Conservation (phyloP, 2,113 vertebrate species). For the Solenodon paradoxus region DNA sequence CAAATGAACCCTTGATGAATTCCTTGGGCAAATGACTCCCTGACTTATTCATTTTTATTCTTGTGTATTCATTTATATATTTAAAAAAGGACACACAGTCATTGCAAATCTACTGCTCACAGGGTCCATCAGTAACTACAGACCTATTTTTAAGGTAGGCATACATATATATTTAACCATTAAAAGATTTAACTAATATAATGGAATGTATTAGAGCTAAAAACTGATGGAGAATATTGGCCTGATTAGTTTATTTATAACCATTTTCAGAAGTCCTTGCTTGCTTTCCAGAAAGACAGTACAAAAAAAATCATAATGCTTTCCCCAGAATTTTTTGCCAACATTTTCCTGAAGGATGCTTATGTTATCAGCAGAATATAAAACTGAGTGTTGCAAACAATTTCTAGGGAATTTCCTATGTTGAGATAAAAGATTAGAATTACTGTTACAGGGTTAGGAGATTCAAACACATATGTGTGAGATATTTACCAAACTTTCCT, state of each 20-base stretch:
- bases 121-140: background rate
- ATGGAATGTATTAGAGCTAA: background rate
- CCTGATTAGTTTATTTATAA: conserved; percentile 35
- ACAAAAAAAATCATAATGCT: conserved; percentile 22
- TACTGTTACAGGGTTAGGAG: background rate
- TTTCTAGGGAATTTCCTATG: background rate
- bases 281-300: conserved; percentile 18
- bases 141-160: background rate
- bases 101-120: background rate
- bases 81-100: background rate
- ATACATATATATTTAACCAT: background rate
- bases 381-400: conserved; percentile 23
- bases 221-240: background rate
- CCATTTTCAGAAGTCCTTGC: conserved; percentile 20
- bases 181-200: background rate
- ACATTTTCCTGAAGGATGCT: background rate
- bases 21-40: background rate
- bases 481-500: background rate
- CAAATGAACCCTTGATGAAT: background rate
- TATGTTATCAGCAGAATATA: conserved; percentile 11
- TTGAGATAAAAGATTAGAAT: background rate
- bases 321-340: conserved; percentile 20
- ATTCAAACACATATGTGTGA: background rate
- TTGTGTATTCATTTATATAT: background rate
- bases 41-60: background rate